Evolutionary conservation across 2,888 invertebrate species (phyloP), one percentile per base, ranked within the genome.

Genomic region (Acleris literana): DNA sequence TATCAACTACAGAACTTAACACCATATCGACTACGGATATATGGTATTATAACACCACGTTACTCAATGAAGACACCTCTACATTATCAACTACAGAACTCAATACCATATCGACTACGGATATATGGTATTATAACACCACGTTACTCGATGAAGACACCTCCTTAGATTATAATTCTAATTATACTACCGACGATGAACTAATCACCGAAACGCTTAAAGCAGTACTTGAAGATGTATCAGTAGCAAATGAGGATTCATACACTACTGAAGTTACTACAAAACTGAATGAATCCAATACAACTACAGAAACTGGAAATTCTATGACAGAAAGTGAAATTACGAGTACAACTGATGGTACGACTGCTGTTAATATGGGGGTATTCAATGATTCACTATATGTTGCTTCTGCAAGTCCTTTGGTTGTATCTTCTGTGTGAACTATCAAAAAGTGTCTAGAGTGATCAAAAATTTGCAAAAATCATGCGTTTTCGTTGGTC

Each of bases 351-450:
- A 43, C 43, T 16, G 22, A 20, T 55, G 55, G 43, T 55, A 43
- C 55, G 43, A 46, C 25, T 13, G 44, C n/a, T 43, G 11, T 25
- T 9, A 25, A 16, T 46, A 57, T 43, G 46, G 46, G 43, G 46
- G 22, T 16, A 46, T 7, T 22, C 17, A 57, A 46, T 46, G 46
- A 46, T 46, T 22, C 46, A 20, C 5, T 46, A 57, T 11, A 3
- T 17, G 57, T 46, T n/a, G 56, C 44, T 44, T 43, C 57, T 57
- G 44, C 44, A n/a, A 16, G 20, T 43, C 16, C 46, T 46, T 44
- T 57, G 25, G 44, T 46, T 57, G 46, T 57, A 13, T 44, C 46
- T 17, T 16, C 11, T 29, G 22, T 20, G 56, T 57, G 46, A 55
- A 46, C 17, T 57, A 57, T 22, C 56, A 5, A 46, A 22, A 11